Base-by-base conservation (phyloP, 2,888 invertebrate genomes). In the Melangyna quadrimaculata region DNA sequence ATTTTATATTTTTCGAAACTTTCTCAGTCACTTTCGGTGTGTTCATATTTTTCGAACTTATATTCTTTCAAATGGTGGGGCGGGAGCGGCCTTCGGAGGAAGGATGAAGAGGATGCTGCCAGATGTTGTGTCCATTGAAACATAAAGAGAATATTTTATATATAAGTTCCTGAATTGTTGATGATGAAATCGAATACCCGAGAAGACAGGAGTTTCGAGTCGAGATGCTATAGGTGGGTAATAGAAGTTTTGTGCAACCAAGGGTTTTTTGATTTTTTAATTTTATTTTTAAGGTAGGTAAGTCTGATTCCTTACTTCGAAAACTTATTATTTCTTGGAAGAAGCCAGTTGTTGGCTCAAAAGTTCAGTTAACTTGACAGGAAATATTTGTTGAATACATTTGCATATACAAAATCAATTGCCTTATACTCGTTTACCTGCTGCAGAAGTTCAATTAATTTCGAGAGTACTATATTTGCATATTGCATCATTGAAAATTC, bases 11-110 rank as follows among this genome's bases (percentile, higher is more conserved):
- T 59, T 77, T 59, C 37, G n/a, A 67, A 75, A 75, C 37, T 70
- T 70, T 59, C 37, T 29, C 29, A 48, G 35, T 75, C 55, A 45
- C 29, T 67, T 69, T 75, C 35, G 17, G 35, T 53, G 29, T 45
- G n/a, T 67, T 77, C 74, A 69, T 80, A 70, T 61, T 74, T 80
- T 75, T 53, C 14, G 9, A n/a, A 14, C 37, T 43, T 70, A n/a
- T n/a, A 29, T 70, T 37, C 12, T 55, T 37, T 14, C 12, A 22
- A 51, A 24, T 51, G 27, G 4, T 22, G 32, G n/a, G 14, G 35
- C 14, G 27, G 27, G 22, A n/a, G n/a, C n/a, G n/a, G n/a, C n/a
- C n/a, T n/a, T n/a, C n/a, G n/a, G n/a, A n/a, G n/a, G n/a, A n/a
- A n/a, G n/a, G n/a, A n/a, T n/a, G n/a, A 59, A 12, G 19, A n/a